These are phyloP conservation scores for Dromius quadrimaculatus DNA, from an alignment of 2,888 invertebrate species.

Conservation along the genomic window DNA sequence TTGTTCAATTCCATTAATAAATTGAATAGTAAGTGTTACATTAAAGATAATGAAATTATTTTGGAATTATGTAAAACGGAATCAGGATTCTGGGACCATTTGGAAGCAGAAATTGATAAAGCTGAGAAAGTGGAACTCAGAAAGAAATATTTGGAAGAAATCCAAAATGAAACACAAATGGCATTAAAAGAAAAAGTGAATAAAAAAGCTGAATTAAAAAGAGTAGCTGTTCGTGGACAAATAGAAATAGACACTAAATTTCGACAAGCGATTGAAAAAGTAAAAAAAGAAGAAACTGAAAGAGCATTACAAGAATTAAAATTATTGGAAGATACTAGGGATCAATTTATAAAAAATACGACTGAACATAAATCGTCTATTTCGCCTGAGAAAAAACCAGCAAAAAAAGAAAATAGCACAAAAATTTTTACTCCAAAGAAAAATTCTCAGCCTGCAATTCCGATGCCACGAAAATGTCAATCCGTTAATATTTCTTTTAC, in stretches of 20 bases:
- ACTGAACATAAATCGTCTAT: conserved; percentile 28
- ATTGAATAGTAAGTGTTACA: conserved; percentile 73
- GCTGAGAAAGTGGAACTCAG: conserved; percentile 71
- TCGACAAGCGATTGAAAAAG: conserved; percentile 73
- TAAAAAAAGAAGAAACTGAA: conserved; percentile 73
- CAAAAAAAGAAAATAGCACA: conserved; percentile 52
- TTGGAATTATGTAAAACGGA: conserved; percentile 77
- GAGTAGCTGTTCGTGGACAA: conserved; percentile 71
- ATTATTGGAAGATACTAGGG: conserved; percentile 68
- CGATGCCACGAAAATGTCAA: conserved; percentile 71
- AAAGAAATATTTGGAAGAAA: conserved; percentile 70
- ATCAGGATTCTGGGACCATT: conserved; percentile 69
- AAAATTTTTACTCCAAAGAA: conserved; percentile 37
- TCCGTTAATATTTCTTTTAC: conserved; percentile 79
- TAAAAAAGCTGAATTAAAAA: conserved; percentile 70
- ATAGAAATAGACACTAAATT: conserved; percentile 72
- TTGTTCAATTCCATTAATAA: conserved; percentile 74
- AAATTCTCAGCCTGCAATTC: conserved; percentile 62
- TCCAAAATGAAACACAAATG: conserved; percentile 70
- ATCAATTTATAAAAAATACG: neutral
- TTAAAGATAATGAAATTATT: conserved; percentile 73
- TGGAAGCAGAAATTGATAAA: conserved; percentile 72
- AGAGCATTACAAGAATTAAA: conserved; percentile 77
- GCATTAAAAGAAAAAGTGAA: conserved; percentile 69
- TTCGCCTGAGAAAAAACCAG: conserved; percentile 55